phyloP scores from a whole-genome alignment of 2,797 vertebrate genomes.

The Lindbergichthys nudifrons region DNA sequence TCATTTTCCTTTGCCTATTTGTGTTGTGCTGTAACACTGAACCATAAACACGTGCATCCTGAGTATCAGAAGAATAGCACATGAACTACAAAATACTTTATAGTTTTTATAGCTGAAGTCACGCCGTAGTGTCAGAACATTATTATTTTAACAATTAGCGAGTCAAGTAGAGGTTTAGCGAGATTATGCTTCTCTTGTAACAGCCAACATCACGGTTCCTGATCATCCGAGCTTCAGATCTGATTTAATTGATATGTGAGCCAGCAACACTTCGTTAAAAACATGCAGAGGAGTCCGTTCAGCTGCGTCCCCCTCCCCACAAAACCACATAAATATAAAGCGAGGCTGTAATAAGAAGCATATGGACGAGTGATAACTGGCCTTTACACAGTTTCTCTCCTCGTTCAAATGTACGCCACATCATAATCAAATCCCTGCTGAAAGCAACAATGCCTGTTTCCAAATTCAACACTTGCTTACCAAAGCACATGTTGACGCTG shows the following conservation, averaged over 20 bases:
- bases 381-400: slow-evolving; percentile 63
- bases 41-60: background rate
- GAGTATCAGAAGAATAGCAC: slow-evolving; percentile 11
- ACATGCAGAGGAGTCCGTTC: slow-evolving; percentile 54
- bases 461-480: slow-evolving; percentile 77
- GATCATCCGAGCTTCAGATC: slow-evolving; percentile 51
- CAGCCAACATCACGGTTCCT: slow-evolving; percentile 16
- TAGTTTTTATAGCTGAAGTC: background rate
- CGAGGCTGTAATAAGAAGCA: slow-evolving; percentile 67
- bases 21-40: background rate
- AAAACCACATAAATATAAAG: slow-evolving; percentile 59
- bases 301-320: slow-evolving; percentile 39
- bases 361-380: slow-evolving; percentile 57
- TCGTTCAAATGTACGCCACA: slow-evolving; percentile 67
- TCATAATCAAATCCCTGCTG: slow-evolving; percentile 73
- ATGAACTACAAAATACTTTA: background rate
- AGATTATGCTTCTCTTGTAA: slow-evolving; percentile 12
- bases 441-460: slow-evolving; percentile 67
- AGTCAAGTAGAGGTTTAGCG: background rate
- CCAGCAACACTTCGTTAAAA: slow-evolving; percentile 67
- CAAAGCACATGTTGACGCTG: slow-evolving; percentile 70
- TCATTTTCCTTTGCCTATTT: background rate
- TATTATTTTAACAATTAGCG: slow-evolving; percentile 21
- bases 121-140: background rate
- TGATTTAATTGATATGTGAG: slow-evolving; percentile 58